Evolutionary conservation across 2,888 invertebrate genomes (phyloP).

Genomic region (Eristalis intricaria): DNA sequence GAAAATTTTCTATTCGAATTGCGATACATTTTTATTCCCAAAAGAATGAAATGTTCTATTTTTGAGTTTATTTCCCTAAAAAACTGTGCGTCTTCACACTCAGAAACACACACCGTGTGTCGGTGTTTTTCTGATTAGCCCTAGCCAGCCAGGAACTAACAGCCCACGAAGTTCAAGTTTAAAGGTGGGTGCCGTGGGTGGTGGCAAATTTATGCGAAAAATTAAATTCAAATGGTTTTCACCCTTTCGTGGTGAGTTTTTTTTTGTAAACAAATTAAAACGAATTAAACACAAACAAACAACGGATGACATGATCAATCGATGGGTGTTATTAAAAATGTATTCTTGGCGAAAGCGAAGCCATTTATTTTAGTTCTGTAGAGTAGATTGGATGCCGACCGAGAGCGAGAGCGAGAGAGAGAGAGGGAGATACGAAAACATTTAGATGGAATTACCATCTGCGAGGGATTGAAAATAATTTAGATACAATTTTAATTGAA

Average conservation of each 20-base stretch:
- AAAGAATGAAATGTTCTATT: slow-evolving; percentile 8
- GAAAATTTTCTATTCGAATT: slow-evolving; percentile 8
- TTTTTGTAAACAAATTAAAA: background rate
- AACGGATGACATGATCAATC: background rate
- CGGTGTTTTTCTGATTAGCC: background rate
- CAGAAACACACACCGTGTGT: slow-evolving; percentile 3
- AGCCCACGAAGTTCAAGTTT: slow-evolving; percentile 32
- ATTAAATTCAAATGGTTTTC: background rate
- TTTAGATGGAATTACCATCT: slow-evolving; percentile 6
- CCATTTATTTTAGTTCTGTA: slow-evolving; percentile 10
- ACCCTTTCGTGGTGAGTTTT: background rate
- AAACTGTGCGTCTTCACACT: background rate
- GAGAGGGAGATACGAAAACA: background rate
- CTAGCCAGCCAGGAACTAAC: background rate
- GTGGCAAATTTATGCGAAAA: slow-evolving; percentile 11
- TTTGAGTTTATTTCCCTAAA: slow-evolving; percentile 16
- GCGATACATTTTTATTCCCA: slow-evolving; percentile 9
- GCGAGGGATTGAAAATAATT: slow-evolving; percentile 18
- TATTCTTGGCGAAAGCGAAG: slow-evolving; percentile 13
- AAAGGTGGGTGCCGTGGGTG: slow-evolving; percentile 20
- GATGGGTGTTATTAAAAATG: background rate
- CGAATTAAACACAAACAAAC: background rate
- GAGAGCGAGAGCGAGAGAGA: background rate
- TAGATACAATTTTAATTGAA: slow-evolving; percentile 32
- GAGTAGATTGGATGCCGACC: background rate